Evolutionary conservation across 2,797 vertebrate genomes (phyloP), one percentile per base, ranked within the genome.

Genomic region (Sebastes iracundus): DNA sequence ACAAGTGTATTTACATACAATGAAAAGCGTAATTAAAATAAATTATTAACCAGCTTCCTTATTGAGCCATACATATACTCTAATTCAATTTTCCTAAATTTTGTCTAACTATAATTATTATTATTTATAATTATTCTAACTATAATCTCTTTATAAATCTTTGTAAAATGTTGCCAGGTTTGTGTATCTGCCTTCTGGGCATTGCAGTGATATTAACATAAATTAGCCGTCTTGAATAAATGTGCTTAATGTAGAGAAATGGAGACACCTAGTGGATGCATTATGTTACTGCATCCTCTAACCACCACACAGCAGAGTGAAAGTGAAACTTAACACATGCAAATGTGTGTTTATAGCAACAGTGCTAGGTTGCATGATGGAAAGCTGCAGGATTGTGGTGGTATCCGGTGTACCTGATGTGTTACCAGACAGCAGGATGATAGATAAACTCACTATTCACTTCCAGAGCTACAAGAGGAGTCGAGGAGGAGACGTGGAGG

Each of bases 401-500:
- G 93, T 92, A 3, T 90, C 91, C 25, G 93, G 94, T 0, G 87
- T 93, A 0, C 92, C 92, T 12, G 56, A 62, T 6, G 61, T 60
- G 62, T 20, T 94, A 9, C 9, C 87, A 18, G 2, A 0, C 6
- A 2, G 3, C 64, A 85, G 89, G 32, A 92, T 90, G 80, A 10
- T 12, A 0, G 92, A 94, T 75, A 93, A 94, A 66, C 71, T 93
- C 12, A 83, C 73, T 0, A 76, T 93, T 23, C 93, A 95, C 27
- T 94, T 94, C 78, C 92, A 93, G 9, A 92, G 77, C 28, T 11
- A 52, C 23, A 66, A 62, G 53, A 91, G 84, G 52, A 93, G 89
- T 2, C 4, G 16, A 1, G 93, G 94, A 32, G 94, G 94, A 11
- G 93, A 95, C 38, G 92, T 94, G 5, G 80, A 88, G 28, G 33